Evolutionary conservation across 1,140 invertebrate genomes (phyloP).

Genomic region (Cydia pomonella): DNA sequence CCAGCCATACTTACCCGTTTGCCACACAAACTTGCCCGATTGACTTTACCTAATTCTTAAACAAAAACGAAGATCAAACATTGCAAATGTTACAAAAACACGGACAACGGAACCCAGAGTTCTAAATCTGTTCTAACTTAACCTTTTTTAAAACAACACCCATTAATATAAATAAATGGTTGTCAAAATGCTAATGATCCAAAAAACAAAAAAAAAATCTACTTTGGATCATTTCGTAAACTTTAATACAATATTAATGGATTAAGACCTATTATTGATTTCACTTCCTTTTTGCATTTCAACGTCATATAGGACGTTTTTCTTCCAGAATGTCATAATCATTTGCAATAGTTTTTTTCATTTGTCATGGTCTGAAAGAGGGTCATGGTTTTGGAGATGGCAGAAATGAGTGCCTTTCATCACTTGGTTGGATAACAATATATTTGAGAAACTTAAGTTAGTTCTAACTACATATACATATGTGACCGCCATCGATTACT

Average conservation of each 20-base stretch:
- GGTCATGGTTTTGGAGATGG: too few species aligned
- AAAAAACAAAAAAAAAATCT: conserved; percentile 1
- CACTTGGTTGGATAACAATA: too few species aligned
- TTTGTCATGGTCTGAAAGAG: too few species aligned
- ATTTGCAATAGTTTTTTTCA: neutral
- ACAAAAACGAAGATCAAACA: too few species aligned
- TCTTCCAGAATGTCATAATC: neutral
- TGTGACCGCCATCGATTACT: too few species aligned
- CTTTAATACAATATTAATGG: neutral
- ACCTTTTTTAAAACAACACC: neutral
- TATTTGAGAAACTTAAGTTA: too few species aligned
- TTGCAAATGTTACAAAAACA: too few species aligned
- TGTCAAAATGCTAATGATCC: conserved; percentile 9
- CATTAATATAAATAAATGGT: conserved; percentile 26
- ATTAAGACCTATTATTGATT: neutral
- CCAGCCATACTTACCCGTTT: too few species aligned
- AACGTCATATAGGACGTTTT: neutral
- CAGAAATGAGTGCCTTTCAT: too few species aligned
- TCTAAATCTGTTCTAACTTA: neutral
- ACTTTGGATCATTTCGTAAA: neutral
- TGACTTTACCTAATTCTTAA: too few species aligned
- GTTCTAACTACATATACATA: too few species aligned
- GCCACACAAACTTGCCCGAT: too few species aligned
- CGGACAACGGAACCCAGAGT: neutral
- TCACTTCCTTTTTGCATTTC: neutral